Base-by-base conservation (phyloP, 2,888 invertebrate species). In the Dicyrtoma fusca region DNA sequence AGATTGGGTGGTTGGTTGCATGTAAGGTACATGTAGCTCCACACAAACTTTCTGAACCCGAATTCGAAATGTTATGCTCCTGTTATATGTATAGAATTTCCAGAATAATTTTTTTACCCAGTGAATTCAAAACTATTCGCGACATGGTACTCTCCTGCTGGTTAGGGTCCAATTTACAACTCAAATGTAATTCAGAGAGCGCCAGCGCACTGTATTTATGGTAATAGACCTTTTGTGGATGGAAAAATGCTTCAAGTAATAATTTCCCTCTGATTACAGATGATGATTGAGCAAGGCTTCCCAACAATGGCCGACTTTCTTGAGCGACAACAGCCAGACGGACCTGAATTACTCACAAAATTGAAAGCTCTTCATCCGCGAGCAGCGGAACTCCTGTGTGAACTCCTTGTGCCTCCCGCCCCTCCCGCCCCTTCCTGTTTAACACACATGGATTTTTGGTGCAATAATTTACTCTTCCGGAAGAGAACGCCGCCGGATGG, bases 401-500 rank as follows among this genome's bases (percentile, higher is more conserved):
- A 79, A 73, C 76, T 80, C n/a, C 74, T 80, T 49, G 79, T 77
- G 65, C 77, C 76, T 17, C 61, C 74, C 8, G 51, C 75, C 17
- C 62, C 72, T 53, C 76, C 76, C 11, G 66, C 71, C 4, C 76
- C 76, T 2, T 71, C 66, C 21, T 76, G 78, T 34, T 57, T 82
- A 11, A 76, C 80, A 1, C 82, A 82, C 71, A 80, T 81, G 77
- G 82, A 82, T 73, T 79, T 81, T 57, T 82, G 82, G 82, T 81
- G 80, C 73, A 81, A 82, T 62, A 82, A 82, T 73, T 72, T 82
- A 25, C 74, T 82, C 14, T 81, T 82, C 63, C 74, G 79, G 23
- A 72, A 76, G 44, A 75, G 66, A n/a, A 76, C 77, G 5, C 75
- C 77, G n/a, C 77, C 77, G 10, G 70, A 59, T 26, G 78, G 76